phyloP scores from a whole-genome alignment of 2,888 invertebrate species.

The Periphyllus acericola region DNA sequence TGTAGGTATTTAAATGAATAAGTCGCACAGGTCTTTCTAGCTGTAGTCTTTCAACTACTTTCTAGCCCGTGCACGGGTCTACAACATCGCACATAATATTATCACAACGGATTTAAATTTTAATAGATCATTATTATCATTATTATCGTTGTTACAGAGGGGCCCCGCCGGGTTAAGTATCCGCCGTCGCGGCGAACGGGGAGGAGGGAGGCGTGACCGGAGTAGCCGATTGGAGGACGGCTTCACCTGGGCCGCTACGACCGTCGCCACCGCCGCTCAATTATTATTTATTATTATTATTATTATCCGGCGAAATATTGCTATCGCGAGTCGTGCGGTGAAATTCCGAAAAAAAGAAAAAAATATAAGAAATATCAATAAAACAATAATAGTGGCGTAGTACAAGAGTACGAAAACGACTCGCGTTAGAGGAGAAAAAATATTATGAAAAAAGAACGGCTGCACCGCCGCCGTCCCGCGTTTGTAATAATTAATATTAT shows the following conservation, averaged over 20 bases:
- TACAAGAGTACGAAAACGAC: background rate
- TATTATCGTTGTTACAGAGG: conserved; percentile 6
- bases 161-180: conserved; percentile 44
- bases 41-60: no score
- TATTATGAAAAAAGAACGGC: background rate
- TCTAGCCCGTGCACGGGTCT: background rate
- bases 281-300: conserved; percentile 42
- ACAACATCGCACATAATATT: background rate
- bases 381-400: background rate
- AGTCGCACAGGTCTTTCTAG: no score
- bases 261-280: conserved; percentile 31
- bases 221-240: conserved; percentile 56
- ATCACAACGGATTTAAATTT: conserved; percentile 32
- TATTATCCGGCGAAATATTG: conserved; percentile 33
- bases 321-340: background rate
- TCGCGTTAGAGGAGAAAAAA: background rate
- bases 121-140: conserved; percentile 26
- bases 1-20: no score
- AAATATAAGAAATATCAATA: background rate
- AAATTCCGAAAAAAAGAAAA: conserved; percentile 12
- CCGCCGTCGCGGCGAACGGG: conserved; percentile 2
- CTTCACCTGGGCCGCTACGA: background rate
- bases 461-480: background rate
- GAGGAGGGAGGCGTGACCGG: conserved; percentile 53
- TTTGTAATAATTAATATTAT: conserved; percentile 44